A percentile compares a stretch with the other conserved stretches of the same genome.
These are phyloP conservation scores for Bactericera cockerelli DNA, from an alignment of 1,140 invertebrate species.

Conservation along the genomic window DNA sequence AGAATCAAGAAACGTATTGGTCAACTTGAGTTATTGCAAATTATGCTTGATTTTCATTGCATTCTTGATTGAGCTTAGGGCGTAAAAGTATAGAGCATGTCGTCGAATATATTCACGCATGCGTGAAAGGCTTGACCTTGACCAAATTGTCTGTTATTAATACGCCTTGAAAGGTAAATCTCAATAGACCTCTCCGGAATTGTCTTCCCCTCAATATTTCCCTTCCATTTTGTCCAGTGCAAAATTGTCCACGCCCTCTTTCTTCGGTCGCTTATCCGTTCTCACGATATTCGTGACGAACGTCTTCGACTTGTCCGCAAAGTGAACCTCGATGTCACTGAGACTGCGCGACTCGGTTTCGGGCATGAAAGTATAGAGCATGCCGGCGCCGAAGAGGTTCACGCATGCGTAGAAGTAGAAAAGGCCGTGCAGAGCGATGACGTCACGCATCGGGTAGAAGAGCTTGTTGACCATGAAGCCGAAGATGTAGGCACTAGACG, in stretches of 20 bases:
- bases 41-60: too few species aligned
- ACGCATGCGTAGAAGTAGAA: slow-evolving; percentile 47
- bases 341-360: slow-evolving; percentile 73
- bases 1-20: too few species aligned
- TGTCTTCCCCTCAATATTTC: too few species aligned
- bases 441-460: slow-evolving; percentile 33
- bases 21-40: too few species aligned
- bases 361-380: slow-evolving; percentile 42
- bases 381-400: slow-evolving; percentile 33
- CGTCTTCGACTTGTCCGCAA: slow-evolving; percentile 15
- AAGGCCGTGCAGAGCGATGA: slow-evolving; percentile 44
- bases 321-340: slow-evolving; percentile 39
- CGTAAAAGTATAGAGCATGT: too few species aligned
- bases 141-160: too few species aligned
- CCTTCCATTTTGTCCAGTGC: background rate
- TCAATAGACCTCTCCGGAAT: too few species aligned
- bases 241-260: background rate
- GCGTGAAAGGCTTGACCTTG: too few species aligned
- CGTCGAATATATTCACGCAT: too few species aligned
- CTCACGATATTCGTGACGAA: slow-evolving; percentile 13
- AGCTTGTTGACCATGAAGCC: slow-evolving; percentile 53
- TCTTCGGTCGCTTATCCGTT: background rate
- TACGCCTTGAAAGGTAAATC: too few species aligned
- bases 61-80: too few species aligned
- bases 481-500: slow-evolving; percentile 53